Evolutionary conservation across 2,888 invertebrate genomes (phyloP).

Genomic region (Electrophaes corylata): DNA sequence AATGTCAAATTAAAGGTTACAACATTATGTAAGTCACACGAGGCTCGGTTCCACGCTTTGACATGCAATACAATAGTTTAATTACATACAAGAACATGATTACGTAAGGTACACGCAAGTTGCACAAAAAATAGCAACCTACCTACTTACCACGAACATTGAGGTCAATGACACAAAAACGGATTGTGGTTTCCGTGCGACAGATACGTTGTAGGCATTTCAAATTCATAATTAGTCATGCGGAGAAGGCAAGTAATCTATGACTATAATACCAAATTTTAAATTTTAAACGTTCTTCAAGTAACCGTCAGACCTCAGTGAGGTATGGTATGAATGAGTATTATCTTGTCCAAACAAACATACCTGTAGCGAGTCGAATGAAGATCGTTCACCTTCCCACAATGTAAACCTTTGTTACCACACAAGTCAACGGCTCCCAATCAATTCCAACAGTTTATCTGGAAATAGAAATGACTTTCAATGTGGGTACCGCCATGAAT

Average conservation of each 20-base stretch:
- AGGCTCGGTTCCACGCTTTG: slow-evolving; percentile 51
- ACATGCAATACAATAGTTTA: slow-evolving; percentile 69
- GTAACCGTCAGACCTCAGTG: slow-evolving; percentile 40
- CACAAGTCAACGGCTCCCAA: slow-evolving; percentile 77
- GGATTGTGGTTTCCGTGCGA: slow-evolving; percentile 60
- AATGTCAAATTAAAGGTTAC: slow-evolving; percentile 76
- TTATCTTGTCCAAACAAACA: slow-evolving; percentile 66
- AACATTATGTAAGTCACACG: slow-evolving; percentile 66
- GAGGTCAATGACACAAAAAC: slow-evolving; percentile 78
- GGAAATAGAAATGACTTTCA: slow-evolving; percentile 80
- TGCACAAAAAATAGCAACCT: slow-evolving; percentile 64
- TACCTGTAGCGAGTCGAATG: slow-evolving; percentile 74
- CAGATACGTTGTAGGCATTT: slow-evolving; percentile 63
- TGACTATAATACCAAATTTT: slow-evolving; percentile 49
- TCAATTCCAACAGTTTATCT: slow-evolving; percentile 80
- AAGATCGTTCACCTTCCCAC: slow-evolving; percentile 79
- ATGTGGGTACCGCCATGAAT: slow-evolving; percentile 72
- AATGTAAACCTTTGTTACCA: slow-evolving; percentile 79
- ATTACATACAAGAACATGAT: slow-evolving; percentile 65
- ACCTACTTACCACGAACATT: slow-evolving; percentile 63
- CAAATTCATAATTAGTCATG: slow-evolving; percentile 67
- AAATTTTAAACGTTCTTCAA: slow-evolving; percentile 47
- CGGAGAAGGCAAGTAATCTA: slow-evolving; percentile 50
- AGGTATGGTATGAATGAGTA: slow-evolving; percentile 41
- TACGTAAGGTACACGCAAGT: slow-evolving; percentile 65